Evolutionary conservation across 1,140 invertebrate species (phyloP).

Genomic region (Scylla paramamosain): DNA sequence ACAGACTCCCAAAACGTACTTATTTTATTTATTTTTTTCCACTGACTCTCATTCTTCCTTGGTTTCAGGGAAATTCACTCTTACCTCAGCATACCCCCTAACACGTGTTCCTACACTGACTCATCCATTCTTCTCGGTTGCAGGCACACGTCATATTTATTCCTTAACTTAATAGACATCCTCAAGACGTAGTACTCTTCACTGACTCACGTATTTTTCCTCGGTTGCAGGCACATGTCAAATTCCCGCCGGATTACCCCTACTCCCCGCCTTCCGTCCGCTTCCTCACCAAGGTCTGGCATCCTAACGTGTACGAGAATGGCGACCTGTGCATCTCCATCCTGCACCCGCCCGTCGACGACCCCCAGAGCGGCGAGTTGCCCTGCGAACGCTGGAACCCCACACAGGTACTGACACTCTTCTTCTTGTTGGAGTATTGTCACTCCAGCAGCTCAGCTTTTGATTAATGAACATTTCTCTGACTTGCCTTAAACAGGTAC

Average conservation of each 20-base stretch:
- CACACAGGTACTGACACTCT: constrained; percentile 86
- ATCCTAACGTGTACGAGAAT: constrained; percentile 99
- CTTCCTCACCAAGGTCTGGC: constrained; percentile 99
- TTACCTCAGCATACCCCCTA: no score
- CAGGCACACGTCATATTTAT: no score
- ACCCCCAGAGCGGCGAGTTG: constrained; percentile 98
- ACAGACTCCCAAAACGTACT: no score
- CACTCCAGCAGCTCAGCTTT: neutral
- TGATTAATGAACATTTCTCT: neutral
- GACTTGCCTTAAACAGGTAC: neutral
- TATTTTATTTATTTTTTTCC: no score
- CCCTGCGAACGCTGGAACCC: constrained; percentile 99
- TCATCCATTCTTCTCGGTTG: no score
- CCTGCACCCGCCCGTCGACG: constrained; percentile 98
- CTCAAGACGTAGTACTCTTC: no score
- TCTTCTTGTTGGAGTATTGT: no score
- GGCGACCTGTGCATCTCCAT: constrained; percentile 99
- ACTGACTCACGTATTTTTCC: no score
- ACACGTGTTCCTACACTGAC: no score
- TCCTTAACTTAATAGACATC: no score
- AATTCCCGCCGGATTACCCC: constrained; percentile 98
- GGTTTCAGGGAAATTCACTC: no score
- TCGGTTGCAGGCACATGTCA: constrained; percentile 92
- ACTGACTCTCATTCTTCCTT: no score
- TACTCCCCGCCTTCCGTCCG: constrained; percentile 98